A percentile compares a stretch with the other conserved stretches of the same genome.
phyloP scores from a whole-genome alignment of 2,888 invertebrate species.

The Darwinula stevensoni region DNA sequence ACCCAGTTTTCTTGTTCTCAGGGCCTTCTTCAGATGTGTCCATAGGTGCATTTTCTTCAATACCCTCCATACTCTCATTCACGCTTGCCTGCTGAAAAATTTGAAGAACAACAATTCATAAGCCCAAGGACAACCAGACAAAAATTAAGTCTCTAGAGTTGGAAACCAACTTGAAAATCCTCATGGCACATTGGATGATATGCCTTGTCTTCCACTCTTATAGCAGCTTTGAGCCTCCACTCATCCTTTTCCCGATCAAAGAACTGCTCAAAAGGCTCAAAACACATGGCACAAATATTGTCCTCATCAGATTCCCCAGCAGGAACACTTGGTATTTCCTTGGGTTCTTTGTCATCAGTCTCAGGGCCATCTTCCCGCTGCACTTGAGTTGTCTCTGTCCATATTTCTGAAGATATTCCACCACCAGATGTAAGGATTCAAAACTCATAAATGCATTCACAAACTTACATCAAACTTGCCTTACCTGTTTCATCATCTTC shows the following conservation, averaged over 20 bases:
- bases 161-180: slow-evolving; percentile 25
- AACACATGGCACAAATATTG: slow-evolving; percentile 53
- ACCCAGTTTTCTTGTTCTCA: not conserved
- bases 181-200: slow-evolving; percentile 76
- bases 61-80: slow-evolving; percentile 7
- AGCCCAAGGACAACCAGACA: too few relatives aligned
- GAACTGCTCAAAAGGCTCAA: slow-evolving; percentile 74
- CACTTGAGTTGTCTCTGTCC: too few relatives aligned
- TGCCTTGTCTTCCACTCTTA: slow-evolving; percentile 31
- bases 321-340: slow-evolving; percentile 13
- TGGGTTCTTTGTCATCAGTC: slow-evolving; percentile 23
- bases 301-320: slow-evolving; percentile 27
- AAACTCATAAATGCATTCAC: too few relatives aligned
- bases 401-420: too few relatives aligned
- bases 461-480: too few relatives aligned
- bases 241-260: slow-evolving; percentile 92
- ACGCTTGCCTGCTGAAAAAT: too few relatives aligned
- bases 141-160: not conserved
- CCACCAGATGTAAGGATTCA: too few relatives aligned
- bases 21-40: slow-evolving; percentile 7
- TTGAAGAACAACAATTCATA: too few relatives aligned
- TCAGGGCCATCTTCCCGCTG: slow-evolving; percentile 16
- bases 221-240: slow-evolving; percentile 70
- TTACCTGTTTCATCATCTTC: slow-evolving; percentile 72
- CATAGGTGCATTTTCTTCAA: slow-evolving; percentile 12